Base-by-base conservation (phyloP, 2,797 vertebrate species). In the Phrynocephalus forsythii region DNA sequence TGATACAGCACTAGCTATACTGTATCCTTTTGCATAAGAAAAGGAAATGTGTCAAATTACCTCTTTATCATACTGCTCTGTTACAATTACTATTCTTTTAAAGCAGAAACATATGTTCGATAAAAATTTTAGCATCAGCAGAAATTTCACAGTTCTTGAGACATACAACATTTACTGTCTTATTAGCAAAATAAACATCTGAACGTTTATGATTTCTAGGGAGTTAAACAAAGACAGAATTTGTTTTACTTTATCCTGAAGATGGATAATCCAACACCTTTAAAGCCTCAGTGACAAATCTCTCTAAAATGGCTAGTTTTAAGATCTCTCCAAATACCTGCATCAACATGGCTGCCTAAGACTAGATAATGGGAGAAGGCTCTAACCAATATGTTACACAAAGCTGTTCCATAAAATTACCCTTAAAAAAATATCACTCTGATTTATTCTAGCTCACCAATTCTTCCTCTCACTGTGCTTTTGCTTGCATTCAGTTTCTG, bases 41-140 rank as follows among this genome's bases (percentile, higher is more conserved):
- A 56, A 56, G 52, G 52, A 56, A 56, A 56, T 56, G 11, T 13
- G 10, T 56, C 52, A 56, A 56, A 10, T 56, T 56, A 56, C 52
- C 52, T 56, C 52, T 89, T 92, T 81, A 76, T 87, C 85, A 86
- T 73, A 92, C 84, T 90, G 93, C 87, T 92, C 91, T 92, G 6
- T 44, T 93, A 87, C 84, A 79, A 82, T 93, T 91, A 93, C 84
- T 89, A 94, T 91, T 68, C 89, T 86, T 93, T 92, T 91, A 83
- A 75, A 89, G 86, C 69, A 85, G 72, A 81, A 92, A 86, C 75
- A 33, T 78, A 30, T 11, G 0, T 52, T 48, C 83, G 52, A 84
- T 90, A 92, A 44, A 85, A 90, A 71, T 82, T 71, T 44, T 68
- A n/a, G 15, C 15, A 16, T 69, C 48, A 88, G 52, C 15, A 88